Conservation (phyloP, 2,797 vertebrate species). For the Chromobotia macracanthus region DNA sequence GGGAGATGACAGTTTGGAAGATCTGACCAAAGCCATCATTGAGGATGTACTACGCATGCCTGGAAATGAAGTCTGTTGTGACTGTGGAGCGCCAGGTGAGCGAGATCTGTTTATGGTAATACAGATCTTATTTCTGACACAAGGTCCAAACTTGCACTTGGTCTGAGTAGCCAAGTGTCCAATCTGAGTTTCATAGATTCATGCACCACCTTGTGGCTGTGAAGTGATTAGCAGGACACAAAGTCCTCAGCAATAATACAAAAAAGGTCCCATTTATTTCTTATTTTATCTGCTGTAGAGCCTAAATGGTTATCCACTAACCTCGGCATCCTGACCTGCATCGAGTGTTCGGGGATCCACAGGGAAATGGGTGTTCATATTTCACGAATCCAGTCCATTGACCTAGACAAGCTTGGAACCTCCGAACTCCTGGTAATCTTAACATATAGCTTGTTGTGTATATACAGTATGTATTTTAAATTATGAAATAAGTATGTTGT, state of each 20-base stretch:
- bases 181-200: conserved; percentile 2
- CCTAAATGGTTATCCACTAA: conserved; percentile 90
- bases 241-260: not conserved
- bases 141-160: not conserved
- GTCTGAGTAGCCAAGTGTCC: not conserved
- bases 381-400: conserved; percentile 90
- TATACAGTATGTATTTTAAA: not conserved
- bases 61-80: conserved; percentile 86
- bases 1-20: conserved; percentile 85
- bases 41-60: conserved; percentile 85
- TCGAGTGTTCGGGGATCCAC: conserved; percentile 90
- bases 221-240: conserved; percentile 13
- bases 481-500: not conserved
- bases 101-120: not conserved
- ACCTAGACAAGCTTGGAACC: conserved; percentile 88
- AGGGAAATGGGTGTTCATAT: conserved; percentile 91
- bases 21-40: conserved; percentile 87
- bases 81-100: conserved; percentile 84
- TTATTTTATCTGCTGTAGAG: conserved; percentile 69
- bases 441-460: not conserved
- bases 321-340: conserved; percentile 89
- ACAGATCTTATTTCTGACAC: not conserved
- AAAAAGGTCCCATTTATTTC: not conserved
- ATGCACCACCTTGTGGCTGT: conserved; percentile 47
- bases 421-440: conserved; percentile 87